Conservation (phyloP, 1,140 invertebrate species). For the Eumeta japonica region DNA sequence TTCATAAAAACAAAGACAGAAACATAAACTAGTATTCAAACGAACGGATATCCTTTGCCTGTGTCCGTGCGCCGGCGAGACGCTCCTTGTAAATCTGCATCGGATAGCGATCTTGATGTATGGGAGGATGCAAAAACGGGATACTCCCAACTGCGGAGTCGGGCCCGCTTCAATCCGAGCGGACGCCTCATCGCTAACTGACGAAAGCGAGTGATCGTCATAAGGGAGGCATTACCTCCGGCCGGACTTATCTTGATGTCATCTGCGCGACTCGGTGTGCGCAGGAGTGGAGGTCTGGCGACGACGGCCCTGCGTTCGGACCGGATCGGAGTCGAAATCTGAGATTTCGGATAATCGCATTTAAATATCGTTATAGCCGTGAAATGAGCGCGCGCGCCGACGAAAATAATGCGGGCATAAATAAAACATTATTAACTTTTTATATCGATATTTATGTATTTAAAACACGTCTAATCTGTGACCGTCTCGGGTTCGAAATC, state of each 20-base stretch:
- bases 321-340: neutral
- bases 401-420: neutral
- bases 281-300: too few relatives aligned
- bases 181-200: conserved; percentile 24
- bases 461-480: too few relatives aligned
- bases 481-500: too few relatives aligned
- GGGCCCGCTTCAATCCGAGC: conserved; percentile 39
- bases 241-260: neutral
- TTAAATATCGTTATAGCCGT: too few relatives aligned
- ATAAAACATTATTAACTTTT: neutral
- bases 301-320: neutral
- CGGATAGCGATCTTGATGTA: conserved; percentile 53
- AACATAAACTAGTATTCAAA: too few relatives aligned
- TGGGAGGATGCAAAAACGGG: conserved; percentile 51
- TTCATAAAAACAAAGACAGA: too few relatives aligned
- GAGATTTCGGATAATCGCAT: neutral
- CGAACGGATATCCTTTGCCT: too few relatives aligned
- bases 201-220: conserved; percentile 24
- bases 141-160: conserved; percentile 20
- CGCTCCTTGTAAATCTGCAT: conserved; percentile 53
- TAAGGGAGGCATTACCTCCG: conserved; percentile 5
- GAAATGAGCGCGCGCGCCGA: too few relatives aligned
- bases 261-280: neutral
- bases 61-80: conserved; percentile 32
- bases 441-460: neutral